Percentiles rank a stretch among this genome's conserved stretches.
phyloP scores from a whole-genome alignment of 1,140 invertebrate genomes.

The Pseudomyrmex flavicornis region DNA sequence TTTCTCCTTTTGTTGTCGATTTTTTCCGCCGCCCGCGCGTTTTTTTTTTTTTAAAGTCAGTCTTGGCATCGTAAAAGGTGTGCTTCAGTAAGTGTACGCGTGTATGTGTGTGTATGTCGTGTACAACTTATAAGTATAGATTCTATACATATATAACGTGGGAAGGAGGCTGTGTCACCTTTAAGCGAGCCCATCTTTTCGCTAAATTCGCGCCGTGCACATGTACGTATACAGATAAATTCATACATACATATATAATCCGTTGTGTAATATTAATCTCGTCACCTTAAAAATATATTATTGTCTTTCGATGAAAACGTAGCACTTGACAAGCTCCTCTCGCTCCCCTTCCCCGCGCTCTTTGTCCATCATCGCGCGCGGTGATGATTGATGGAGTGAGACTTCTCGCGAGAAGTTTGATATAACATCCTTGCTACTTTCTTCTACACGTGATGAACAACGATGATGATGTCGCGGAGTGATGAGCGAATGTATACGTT shows the following conservation, averaged over 20 bases:
- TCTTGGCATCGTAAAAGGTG: slow-evolving; percentile 83
- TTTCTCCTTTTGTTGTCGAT: slow-evolving; percentile 59
- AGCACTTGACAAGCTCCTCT: slow-evolving; percentile 77
- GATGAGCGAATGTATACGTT: not conserved
- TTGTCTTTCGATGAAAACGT: slow-evolving; percentile 85
- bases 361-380: not conserved
- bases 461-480: slow-evolving; percentile 17
- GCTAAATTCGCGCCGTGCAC: not conserved
- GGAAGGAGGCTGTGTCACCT: slow-evolving; percentile 1
- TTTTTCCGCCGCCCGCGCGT: slow-evolving; percentile 29
- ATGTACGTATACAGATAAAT: slow-evolving; percentile 77
- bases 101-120: too few species aligned
- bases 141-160: slow-evolving; percentile 33
- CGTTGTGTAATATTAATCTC: slow-evolving; percentile 70
- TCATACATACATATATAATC: slow-evolving; percentile 68
- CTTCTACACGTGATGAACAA: not conserved
- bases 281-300: slow-evolving; percentile 85
- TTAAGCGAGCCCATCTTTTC: not conserved
- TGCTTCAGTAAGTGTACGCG: slow-evolving; percentile 68
- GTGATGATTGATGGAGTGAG: slow-evolving; percentile 19
- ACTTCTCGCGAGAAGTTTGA: slow-evolving; percentile 11
- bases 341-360: not conserved
- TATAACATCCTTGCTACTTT: not conserved
- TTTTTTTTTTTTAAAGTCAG: slow-evolving; percentile 75
- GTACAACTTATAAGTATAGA: slow-evolving; percentile 70